Conservation (phyloP, 2,113 vertebrate species). For the Chrysemys picta region DNA sequence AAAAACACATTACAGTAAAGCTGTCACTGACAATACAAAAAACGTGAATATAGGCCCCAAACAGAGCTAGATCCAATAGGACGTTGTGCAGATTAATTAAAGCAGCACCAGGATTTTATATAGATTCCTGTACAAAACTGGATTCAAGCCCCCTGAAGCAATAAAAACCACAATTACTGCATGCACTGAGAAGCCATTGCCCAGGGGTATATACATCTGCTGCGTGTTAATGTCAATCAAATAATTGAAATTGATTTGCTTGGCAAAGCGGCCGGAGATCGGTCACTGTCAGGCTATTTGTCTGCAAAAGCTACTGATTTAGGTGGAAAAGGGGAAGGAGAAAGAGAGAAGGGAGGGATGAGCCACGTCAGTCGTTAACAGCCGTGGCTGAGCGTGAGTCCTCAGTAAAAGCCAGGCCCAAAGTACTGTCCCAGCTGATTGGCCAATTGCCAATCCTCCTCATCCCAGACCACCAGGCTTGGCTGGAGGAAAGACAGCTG, state of each 20-base stretch:
- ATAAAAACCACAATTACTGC: neutral
- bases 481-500: neutral
- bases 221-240: neutral
- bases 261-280: neutral
- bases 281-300: neutral
- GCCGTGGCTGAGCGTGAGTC: neutral
- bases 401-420: constrained; percentile 8
- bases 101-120: neutral
- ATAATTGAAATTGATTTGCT: neutral
- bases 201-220: neutral
- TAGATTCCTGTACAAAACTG: neutral
- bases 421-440: constrained; percentile 29
- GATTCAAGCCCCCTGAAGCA: neutral
- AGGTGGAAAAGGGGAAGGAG: neutral
- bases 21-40: neutral
- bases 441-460: neutral
- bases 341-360: neutral
- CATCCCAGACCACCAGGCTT: neutral
- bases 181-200: neutral
- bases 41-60: neutral
- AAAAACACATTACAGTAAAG: neutral
- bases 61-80: neutral
- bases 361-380: neutral
- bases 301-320: neutral
- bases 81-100: neutral